Base-by-base conservation (phyloP, 2,797 vertebrate species). In the Hydrolagus colliei region DNA sequence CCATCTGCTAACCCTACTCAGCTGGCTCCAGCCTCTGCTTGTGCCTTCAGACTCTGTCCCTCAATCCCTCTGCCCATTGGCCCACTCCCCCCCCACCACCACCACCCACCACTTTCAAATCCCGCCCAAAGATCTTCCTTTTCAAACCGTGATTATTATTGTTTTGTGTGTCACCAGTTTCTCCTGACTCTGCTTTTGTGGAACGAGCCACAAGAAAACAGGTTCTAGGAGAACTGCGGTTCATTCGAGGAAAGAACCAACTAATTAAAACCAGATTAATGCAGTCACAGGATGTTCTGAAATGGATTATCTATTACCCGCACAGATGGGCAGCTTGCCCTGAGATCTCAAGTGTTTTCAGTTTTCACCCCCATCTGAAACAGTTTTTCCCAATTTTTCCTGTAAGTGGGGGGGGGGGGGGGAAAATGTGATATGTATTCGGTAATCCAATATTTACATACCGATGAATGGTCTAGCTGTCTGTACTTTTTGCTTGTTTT, bases 221-320 rank as follows among this genome's bases (percentile, higher is more conserved):
- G 35, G 14, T 52, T 67, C 11, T 35, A 82, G 67, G 63, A 68
- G 27, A 52, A 35, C 8, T 35, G 27, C 22, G 35, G 62, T 35
- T 27, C 62, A 80, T 16, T 35, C 62, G 35, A 12, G 78, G 22
- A 80, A 62, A 82, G 27, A 67, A 20, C 13, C 35, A 63, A 52
- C 41, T 52, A 82, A 82, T 82, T 82, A 67, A 67, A 68, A 32
- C 62, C 78, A 82, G 78, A 82, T 67, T 82, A 82, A 68, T n/a
- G 27, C 63, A 67, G 62, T 65, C 62, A 82, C 16, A 82, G 35
- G 68, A 82, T 67, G 16, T 35, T 68, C 79, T 82, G 65, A 68
- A 82, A 68, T 68, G 20, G 63, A 68, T 82, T 41, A 68, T 41
- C 35, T 63, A 82, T 82, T 20, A 82, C 41, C 63, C 79, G 20